Evolutionary conservation across 1,140 invertebrate genomes (phyloP), one percentile per base, ranked within the genome.

Genomic region (Arctopsyche grandis): DNA sequence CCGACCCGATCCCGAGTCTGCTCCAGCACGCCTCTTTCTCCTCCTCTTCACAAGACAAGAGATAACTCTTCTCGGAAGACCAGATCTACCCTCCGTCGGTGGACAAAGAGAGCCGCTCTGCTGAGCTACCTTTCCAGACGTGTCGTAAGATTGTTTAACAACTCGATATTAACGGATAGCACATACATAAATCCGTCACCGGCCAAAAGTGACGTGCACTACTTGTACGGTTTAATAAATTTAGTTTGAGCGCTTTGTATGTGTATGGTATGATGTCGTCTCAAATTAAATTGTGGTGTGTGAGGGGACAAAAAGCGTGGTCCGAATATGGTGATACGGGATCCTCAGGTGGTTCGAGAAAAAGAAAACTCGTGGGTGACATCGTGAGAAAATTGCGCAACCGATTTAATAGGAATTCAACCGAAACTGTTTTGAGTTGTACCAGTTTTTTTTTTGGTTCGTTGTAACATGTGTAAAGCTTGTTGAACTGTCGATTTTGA

Each of bases 331-430:
- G 63, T 22, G 63, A 22, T 66, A 5, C 63, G 63, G 24, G 21
- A 26, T 52, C 48, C 16, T 52, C 48, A 38, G 29, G 29, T 38
- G 48, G 3, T 3, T 12, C 0, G 3, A 22, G 24, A 60, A 60
- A 60, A 22, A 66, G 26, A 66, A 66, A 12, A 12, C 48, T 24
- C 14, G 63, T 22, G 9, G 58, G 63, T 66, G 63, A 66, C 63
- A n/a, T 26, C 63, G 63, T 66, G 63, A 22, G 63, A 66, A 66
- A 66, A 66, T 66, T 66, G 48, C 48, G 48, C 48, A 52, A 52
- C 16, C 63, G 58, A 60, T 21, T 60, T 24, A 16, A 21, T 19
- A 10, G 7, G 58, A 60, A 60, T 60, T 60, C 9, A 5, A 10
- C 3, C 58, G 21, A 9, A 12, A 52, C 48, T 1, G 48, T 52